phyloP scores from a whole-genome alignment of 1,140 invertebrate species.

The Drosophila pruinosa region DNA sequence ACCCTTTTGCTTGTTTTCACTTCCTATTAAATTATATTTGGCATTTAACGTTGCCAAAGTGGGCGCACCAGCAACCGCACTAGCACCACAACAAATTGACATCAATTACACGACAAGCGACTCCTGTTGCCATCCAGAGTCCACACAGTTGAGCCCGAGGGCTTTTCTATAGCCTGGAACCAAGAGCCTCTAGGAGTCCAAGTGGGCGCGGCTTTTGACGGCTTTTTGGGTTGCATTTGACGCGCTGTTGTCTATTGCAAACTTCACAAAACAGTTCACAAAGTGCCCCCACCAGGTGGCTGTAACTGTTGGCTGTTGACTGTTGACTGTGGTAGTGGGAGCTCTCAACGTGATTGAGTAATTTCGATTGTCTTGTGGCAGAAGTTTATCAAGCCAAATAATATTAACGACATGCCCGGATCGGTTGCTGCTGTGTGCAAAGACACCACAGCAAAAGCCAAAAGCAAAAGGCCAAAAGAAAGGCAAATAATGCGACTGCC shows the following conservation, averaged over 20 bases:
- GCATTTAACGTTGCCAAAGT: constrained; percentile 71
- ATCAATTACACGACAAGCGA: constrained; percentile 73
- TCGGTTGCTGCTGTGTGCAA: constrained; percentile 37
- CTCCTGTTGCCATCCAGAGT: constrained; percentile 50
- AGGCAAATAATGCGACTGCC: constrained; percentile 73
- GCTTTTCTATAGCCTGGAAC: constrained; percentile 6
- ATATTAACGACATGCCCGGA: constrained; percentile 75
- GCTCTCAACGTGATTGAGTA: constrained; percentile 70
- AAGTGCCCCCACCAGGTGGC: constrained; percentile 18
- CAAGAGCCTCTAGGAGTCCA: constrained; percentile 19
- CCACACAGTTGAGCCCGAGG: not conserved
- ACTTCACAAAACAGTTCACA: constrained; percentile 9
- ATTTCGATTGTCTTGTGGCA: constrained; percentile 81
- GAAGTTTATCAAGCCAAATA: constrained; percentile 81
- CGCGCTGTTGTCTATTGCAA: constrained; percentile 47
- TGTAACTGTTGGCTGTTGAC: too few species aligned
- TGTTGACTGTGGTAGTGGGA: not conserved
- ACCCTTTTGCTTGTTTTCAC: constrained; percentile 78
- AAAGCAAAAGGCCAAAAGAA: constrained; percentile 57
- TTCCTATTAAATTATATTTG: constrained; percentile 82
- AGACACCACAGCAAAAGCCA: not conserved
- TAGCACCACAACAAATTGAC: constrained; percentile 58
- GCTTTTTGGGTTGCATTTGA: constrained; percentile 64
- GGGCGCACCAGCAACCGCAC: constrained; percentile 50
- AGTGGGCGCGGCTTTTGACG: constrained; percentile 65